These are phyloP conservation scores for Cynopterus brachyotis DNA, from an alignment of 2,113 vertebrate genomes.

Conservation along the genomic window DNA sequence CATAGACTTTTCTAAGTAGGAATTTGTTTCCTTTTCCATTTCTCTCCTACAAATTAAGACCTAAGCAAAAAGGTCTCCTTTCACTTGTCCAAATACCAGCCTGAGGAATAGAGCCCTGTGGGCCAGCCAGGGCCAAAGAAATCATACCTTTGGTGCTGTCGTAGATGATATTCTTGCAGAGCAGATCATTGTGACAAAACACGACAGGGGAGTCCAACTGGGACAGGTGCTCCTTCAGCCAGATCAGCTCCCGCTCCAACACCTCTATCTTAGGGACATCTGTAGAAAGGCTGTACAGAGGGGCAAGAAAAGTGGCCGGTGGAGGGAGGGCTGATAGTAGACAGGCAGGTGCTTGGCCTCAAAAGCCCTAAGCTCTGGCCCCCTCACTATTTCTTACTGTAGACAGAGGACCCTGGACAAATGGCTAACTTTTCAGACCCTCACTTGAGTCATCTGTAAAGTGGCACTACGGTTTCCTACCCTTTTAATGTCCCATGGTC, in stretches of 20 bases:
- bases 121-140: too few species aligned
- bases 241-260: conserved; percentile 92
- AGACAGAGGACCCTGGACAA: background rate
- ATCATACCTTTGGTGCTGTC: conserved; percentile 87
- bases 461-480: background rate
- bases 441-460: background rate
- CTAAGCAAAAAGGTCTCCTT: background rate
- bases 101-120: rapidly evolving
- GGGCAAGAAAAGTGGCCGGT: background rate
- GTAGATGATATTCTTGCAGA: conserved; percentile 99
- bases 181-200: conserved; percentile 97
- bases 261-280: conserved; percentile 91
- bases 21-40: background rate
- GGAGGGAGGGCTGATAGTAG: background rate
- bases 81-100: background rate
- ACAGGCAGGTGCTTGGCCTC: background rate
- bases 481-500: background rate
- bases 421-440: background rate
- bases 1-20: background rate
- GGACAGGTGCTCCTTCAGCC: conserved; percentile 94
- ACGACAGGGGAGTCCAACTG: conserved; percentile 93
- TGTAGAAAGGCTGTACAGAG: conserved; percentile 86
- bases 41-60: background rate
- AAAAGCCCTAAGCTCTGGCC: background rate
- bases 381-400: background rate